Evolutionary conservation across 1,140 invertebrate genomes (phyloP).

Genomic region (Apis florea): DNA sequence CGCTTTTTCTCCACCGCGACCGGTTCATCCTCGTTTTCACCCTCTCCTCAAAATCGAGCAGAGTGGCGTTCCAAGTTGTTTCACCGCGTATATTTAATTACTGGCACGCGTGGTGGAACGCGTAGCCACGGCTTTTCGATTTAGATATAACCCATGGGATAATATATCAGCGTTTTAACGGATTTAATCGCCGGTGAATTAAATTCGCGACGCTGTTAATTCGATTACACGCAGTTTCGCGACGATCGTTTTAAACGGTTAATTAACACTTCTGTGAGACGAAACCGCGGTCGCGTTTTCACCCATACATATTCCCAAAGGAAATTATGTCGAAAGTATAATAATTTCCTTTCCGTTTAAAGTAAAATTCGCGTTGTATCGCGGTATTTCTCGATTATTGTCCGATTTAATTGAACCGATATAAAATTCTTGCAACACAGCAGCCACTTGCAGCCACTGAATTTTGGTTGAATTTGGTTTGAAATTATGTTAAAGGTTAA

Average conservation of each 20-base stretch:
- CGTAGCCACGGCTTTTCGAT: conserved; percentile 19
- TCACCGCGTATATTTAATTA: conserved; percentile 41
- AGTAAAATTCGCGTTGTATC: no score
- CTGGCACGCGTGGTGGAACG: not conserved
- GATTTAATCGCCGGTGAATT: conserved; percentile 57
- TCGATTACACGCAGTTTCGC: conserved; percentile 35
- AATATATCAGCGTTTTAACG: conserved; percentile 49
- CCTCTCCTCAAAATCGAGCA: not conserved
- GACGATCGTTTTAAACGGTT: conserved; percentile 50
- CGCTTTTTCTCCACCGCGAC: conserved; percentile 1
- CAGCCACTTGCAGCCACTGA: not conserved
- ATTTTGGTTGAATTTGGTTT: no score
- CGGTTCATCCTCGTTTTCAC: not conserved
- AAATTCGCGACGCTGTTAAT: conserved; percentile 50
- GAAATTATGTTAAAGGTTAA: no score
- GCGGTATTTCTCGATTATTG: not conserved
- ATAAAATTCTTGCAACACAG: not conserved
- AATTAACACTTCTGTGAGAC: conserved; percentile 34
- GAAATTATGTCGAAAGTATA: not conserved
- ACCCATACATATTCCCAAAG: not conserved
- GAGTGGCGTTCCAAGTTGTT: not conserved
- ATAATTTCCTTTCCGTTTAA: not conserved
- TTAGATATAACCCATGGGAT: conserved; percentile 22
- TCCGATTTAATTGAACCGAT: not conserved
- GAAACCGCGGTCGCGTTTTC: not conserved